A percentile compares a stretch with the other conserved stretches of the same genome.
Evolutionary conservation across 2,113 vertebrate species (phyloP).

Genomic region (Diadophis punctatus): DNA sequence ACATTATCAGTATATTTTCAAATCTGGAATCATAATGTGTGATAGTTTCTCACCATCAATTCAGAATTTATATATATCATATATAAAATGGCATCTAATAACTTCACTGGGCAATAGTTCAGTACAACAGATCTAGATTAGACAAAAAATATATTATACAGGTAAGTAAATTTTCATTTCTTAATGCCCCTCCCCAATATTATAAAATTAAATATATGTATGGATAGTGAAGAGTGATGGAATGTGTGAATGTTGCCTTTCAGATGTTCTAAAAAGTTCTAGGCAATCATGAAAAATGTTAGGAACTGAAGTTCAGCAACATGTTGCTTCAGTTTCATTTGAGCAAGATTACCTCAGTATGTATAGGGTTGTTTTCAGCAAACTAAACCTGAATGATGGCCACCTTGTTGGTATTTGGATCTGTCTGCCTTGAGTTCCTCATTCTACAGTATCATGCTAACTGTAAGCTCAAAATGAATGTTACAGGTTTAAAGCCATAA

Average conservation of each 20-base stretch:
- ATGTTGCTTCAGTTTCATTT: not conserved
- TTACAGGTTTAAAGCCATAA: not conserved
- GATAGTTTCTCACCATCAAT: constrained; percentile 24
- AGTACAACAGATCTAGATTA: too few species aligned
- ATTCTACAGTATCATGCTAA: not conserved
- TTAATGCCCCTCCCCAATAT: not conserved
- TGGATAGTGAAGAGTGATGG: not conserved
- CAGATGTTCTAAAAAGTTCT: not conserved
- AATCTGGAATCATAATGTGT: constrained; percentile 26
- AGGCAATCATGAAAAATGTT: not conserved
- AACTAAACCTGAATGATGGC: not conserved
- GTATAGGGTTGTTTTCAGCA: not conserved
- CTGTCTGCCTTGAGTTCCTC: not conserved
- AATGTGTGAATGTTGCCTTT: not conserved
- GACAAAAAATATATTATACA: not conserved
- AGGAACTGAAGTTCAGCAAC: not conserved
- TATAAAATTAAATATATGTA: not conserved
- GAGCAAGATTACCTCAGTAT: not conserved
- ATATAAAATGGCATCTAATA: not conserved
- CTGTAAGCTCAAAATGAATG: not conserved
- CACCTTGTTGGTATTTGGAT: not conserved
- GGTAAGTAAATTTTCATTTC: not conserved
- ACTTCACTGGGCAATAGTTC: too few species aligned
- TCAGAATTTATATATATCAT: not conserved
- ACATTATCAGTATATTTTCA: constrained; percentile 30